A percentile compares a stretch with the other conserved stretches of the same genome.
phyloP scores from a whole-genome alignment of 1,140 invertebrate genomes.

The Saccostrea cuccullata region DNA sequence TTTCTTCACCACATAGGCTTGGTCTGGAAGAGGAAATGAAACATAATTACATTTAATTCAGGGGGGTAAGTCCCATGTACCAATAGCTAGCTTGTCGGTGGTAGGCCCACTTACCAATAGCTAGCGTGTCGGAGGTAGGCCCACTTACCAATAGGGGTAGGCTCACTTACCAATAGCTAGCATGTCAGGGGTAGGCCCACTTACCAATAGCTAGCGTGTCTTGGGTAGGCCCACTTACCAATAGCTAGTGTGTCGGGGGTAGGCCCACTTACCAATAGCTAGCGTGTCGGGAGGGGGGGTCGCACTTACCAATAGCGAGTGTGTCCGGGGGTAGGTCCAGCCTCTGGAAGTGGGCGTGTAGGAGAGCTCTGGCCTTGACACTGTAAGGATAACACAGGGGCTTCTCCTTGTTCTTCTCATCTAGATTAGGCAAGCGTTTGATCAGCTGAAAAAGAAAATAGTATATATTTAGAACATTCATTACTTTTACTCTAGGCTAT shows the following conservation, averaged over 20 bases:
- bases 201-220: background rate
- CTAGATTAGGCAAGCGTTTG: conserved; percentile 91
- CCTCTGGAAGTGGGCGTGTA: conserved; percentile 95
- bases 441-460: conserved; percentile 85
- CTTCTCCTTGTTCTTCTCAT: conserved; percentile 96
- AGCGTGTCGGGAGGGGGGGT: background rate
- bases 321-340: conserved; percentile 89
- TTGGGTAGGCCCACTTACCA: conserved; percentile 72
- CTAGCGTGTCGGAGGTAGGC: conserved; percentile 89
- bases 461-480: background rate
- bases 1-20: conserved; percentile 90
- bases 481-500: too few relatives aligned
- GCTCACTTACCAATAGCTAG: conserved; percentile 83
- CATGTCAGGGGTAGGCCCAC: conserved; percentile 88
- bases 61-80: background rate
- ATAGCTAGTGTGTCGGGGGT: conserved; percentile 85
- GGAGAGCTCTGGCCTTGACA: conserved; percentile 94
- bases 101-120: conserved; percentile 79
- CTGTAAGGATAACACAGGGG: conserved; percentile 97
- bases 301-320: conserved; percentile 83
- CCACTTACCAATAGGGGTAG: conserved; percentile 76
- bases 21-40: conserved; percentile 75
- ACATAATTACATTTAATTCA: background rate
- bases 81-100: background rate
- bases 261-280: background rate